These are phyloP conservation scores for Malachius bipustulatus DNA, from an alignment of 2,888 invertebrate species.

Conservation along the genomic window DNA sequence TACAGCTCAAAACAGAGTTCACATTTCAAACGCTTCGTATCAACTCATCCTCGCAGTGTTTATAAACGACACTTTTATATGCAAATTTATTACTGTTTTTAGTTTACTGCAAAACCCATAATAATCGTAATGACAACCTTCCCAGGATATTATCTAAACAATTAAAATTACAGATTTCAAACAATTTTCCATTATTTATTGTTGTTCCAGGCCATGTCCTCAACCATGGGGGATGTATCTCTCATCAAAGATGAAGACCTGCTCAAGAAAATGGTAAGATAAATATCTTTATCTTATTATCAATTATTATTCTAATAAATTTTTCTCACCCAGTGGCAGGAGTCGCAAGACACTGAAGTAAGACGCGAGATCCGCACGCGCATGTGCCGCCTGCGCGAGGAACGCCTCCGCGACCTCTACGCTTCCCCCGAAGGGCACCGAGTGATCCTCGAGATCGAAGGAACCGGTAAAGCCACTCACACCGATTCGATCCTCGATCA, in stretches of 20 bases:
- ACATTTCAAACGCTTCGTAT: too few relatives aligned
- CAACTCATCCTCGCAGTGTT: too few relatives aligned
- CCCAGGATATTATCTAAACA: too few relatives aligned
- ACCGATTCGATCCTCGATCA: slow-evolving; percentile 63
- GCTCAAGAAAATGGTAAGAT: slow-evolving; percentile 61
- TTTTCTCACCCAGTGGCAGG: slow-evolving; percentile 61
- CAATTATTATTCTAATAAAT: slow-evolving; percentile 16
- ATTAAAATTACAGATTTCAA: too few relatives aligned
- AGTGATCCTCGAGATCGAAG: slow-evolving; percentile 19
- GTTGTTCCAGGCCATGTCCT: slow-evolving; percentile 25
- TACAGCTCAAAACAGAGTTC: too few relatives aligned
- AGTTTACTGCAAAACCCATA: too few relatives aligned
- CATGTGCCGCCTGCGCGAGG: slow-evolving; percentile 74
- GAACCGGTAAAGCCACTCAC: slow-evolving; percentile 36
- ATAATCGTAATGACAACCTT: too few relatives aligned
- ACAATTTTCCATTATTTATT: slow-evolving; percentile 7
- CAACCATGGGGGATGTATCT: slow-evolving; percentile 49
- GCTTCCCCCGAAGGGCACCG: slow-evolving; percentile 28
- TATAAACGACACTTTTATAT: too few relatives aligned
- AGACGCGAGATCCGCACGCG: slow-evolving; percentile 79
- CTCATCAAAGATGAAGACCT: slow-evolving; percentile 65
- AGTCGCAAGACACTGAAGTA: slow-evolving; percentile 72
- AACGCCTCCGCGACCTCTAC: slow-evolving; percentile 64
- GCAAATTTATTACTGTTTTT: too few relatives aligned
- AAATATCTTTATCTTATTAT: slow-evolving; percentile 7